Evolutionary conservation across 2,797 vertebrate genomes (phyloP).

Genomic region (Pogonophryne albipinna): DNA sequence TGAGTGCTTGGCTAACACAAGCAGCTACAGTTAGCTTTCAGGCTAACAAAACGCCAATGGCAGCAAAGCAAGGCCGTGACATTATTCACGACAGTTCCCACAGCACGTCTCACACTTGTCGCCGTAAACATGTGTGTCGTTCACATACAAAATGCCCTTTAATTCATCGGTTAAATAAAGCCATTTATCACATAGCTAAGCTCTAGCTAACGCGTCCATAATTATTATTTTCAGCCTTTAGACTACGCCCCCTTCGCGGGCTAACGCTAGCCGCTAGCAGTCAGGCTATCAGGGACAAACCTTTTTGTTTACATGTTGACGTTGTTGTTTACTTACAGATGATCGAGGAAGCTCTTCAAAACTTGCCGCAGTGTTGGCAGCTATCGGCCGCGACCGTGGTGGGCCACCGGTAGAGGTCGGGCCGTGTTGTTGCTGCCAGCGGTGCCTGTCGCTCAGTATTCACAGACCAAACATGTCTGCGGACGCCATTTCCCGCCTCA

Average conservation of each 20-base stretch:
- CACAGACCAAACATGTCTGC: constrained; percentile 86
- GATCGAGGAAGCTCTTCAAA: constrained; percentile 55
- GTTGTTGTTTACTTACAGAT: constrained; percentile 64
- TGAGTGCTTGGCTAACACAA: background rate
- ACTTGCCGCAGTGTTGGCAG: constrained; percentile 62
- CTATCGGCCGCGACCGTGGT: constrained; percentile 66
- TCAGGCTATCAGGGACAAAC: constrained; percentile 32
- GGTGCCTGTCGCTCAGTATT: constrained; percentile 67
- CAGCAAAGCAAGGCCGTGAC: constrained; percentile 42
- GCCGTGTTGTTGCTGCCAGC: constrained; percentile 71
- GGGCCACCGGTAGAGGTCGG: constrained; percentile 61
- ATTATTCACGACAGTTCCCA: background rate
- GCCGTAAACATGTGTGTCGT: background rate
- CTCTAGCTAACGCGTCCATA: constrained; percentile 37
- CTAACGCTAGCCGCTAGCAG: constrained; percentile 66
- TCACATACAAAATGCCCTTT: accelerated
- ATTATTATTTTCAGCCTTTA: constrained; percentile 64
- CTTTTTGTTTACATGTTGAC: constrained; percentile 74
- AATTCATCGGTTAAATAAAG: background rate
- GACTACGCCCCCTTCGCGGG: constrained; percentile 80
- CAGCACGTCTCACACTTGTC: too few species aligned
- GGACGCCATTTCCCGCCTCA: constrained; percentile 99
- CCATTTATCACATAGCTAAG: background rate
- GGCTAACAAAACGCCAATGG: constrained; percentile 54
- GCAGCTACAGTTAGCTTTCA: constrained; percentile 55